Base-by-base conservation (phyloP, 2,113 vertebrate species). In the Calcarius ornatus region DNA sequence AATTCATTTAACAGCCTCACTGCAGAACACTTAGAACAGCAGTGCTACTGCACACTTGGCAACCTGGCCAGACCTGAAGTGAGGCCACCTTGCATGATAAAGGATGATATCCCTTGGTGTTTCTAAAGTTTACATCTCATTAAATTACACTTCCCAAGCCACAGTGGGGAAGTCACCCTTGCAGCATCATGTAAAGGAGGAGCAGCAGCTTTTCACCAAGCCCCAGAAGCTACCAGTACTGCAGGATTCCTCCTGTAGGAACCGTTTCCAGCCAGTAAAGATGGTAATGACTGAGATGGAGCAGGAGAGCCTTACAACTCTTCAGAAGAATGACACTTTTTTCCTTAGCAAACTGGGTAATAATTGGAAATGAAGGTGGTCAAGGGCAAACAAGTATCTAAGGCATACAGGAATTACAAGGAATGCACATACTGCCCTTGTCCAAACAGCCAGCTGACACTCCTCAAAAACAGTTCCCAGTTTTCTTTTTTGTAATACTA, bases 151-250 rank as follows among this genome's bases (percentile, higher is more conserved):
- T 56, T 87, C 23, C 37, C 23, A 50, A 33, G 33, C 22, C 47
- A 66, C 19, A 79, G 40, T 2, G 28, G 40, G 10, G 27, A 90
- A 23, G 7, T 19, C 23, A 15, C 9, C 25, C 16, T 35, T 30
- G 38, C 11, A 15, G 4, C 30, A 66, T 11, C 56, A 70, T 0
- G 0, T 33, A 37, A 66, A 79, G 31, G 14, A 70, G 10, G 1
- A 73, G 10, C 28, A 53, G 56, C 42, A 84, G 48, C 60, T 91
- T 83, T 50, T 61, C 30, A 65, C 10, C 16, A 47, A 33, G 27
- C 37, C 56, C 27, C 51, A 50, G n/a, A 66, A 86, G 48, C n/a
- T 30, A 53, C 10, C 10, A 30, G 28, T 22, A 37, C 11, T 1
- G 1, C 7, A 40, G 31, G 40, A 76, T 7, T 38, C 3, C 35